Percentiles rank a stretch among this genome's conserved stretches.
Evolutionary conservation across 2,797 vertebrate species (phyloP).

Genomic region (Lagothrix lagotricha): DNA sequence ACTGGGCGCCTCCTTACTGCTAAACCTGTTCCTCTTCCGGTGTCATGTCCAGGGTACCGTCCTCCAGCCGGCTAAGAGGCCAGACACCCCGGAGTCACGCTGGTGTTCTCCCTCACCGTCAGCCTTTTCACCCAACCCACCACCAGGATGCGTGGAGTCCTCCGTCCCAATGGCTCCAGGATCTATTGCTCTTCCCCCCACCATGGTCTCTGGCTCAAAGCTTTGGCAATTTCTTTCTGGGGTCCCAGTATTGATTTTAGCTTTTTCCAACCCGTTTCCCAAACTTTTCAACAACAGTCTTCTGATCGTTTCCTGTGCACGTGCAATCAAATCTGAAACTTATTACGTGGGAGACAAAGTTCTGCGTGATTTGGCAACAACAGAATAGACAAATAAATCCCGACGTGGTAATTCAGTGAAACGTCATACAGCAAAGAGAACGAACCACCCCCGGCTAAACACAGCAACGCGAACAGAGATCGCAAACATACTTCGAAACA

Average conservation of each 20-base stretch:
- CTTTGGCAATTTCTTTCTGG: neutral
- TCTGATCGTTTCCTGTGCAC: neutral
- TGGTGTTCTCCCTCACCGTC: neutral
- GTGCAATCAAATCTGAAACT: neutral
- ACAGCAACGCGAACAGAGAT: too few relatives aligned
- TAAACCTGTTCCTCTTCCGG: too few relatives aligned
- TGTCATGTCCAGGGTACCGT: fast-evolving
- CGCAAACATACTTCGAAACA: neutral
- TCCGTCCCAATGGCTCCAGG: neutral
- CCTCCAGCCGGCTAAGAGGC: fast-evolving
- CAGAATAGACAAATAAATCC: neutral
- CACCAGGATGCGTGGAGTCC: too few relatives aligned
- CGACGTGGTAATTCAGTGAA: fast-evolving
- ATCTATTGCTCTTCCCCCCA: neutral
- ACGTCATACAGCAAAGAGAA: fast-evolving
- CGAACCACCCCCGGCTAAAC: neutral
- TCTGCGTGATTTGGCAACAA: fast-evolving
- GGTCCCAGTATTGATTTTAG: fast-evolving
- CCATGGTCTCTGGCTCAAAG: neutral
- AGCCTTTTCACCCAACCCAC: fast-evolving
- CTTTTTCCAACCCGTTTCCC: neutral
- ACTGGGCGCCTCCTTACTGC: neutral
- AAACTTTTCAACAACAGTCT: neutral
- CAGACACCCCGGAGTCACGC: neutral
- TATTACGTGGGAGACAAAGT: fast-evolving